Percentiles rank a stretch among this genome's conserved stretches.
These are phyloP conservation scores for Plebejus melissa DNA, from an alignment of 2,888 invertebrate species.

Conservation along the genomic window DNA sequence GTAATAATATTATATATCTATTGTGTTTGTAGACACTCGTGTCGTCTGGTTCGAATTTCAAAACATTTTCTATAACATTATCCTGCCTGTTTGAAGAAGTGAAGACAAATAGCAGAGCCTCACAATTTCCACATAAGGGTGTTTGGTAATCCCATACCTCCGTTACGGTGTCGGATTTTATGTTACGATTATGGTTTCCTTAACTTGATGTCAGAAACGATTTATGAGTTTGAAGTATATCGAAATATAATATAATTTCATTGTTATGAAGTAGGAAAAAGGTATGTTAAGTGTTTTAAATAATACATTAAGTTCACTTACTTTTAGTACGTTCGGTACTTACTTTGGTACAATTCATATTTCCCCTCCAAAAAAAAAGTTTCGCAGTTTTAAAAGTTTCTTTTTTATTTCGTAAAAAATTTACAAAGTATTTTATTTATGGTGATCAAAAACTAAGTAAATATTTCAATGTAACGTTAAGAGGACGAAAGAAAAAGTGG, in stretches of 20 bases:
- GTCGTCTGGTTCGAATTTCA: slow-evolving; percentile 10
- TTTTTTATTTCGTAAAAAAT: too few relatives aligned
- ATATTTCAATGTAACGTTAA: background rate
- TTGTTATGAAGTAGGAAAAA: background rate
- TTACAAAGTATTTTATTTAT: too few relatives aligned
- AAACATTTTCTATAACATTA: slow-evolving; percentile 16
- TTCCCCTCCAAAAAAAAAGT: too few relatives aligned
- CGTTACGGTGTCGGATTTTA: slow-evolving; percentile 10
- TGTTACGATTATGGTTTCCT: slow-evolving; percentile 14
- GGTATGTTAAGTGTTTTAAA: background rate
- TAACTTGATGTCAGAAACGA: background rate
- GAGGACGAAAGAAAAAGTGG: background rate
- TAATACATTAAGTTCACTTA: too few relatives aligned
- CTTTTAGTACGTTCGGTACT: too few relatives aligned
- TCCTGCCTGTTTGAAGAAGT: slow-evolving; percentile 12
- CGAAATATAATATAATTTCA: background rate
- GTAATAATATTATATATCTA: background rate
- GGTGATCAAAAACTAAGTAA: background rate
- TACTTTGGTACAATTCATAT: too few relatives aligned
- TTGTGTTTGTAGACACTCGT: background rate
- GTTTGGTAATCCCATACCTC: slow-evolving; percentile 13
- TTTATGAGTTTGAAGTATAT: background rate
- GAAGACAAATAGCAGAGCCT: slow-evolving; percentile 17
- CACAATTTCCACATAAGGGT: slow-evolving; percentile 15
- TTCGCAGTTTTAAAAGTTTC: too few relatives aligned